phyloP scores from a whole-genome alignment of 1,140 invertebrate genomes.

The Alviniconcha marisindica region DNA sequence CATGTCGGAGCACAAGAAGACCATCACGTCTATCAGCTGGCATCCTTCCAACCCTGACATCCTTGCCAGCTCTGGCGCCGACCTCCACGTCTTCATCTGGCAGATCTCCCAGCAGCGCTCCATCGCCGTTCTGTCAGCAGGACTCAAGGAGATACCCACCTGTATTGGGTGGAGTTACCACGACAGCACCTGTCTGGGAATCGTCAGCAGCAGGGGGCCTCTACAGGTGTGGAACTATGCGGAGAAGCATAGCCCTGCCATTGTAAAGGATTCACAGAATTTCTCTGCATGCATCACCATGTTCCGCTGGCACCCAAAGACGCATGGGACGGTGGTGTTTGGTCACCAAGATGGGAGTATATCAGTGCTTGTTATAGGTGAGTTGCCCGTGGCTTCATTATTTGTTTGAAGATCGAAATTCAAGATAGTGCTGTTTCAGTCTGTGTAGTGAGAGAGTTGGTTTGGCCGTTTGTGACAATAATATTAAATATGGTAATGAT shows the following conservation, averaged over 20 bases:
- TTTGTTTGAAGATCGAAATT: too few relatives aligned
- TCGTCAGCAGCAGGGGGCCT: constrained; percentile 68
- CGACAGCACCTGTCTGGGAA: constrained; percentile 66
- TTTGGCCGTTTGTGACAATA: too few relatives aligned
- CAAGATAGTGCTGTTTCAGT: too few relatives aligned
- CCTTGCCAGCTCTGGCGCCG: constrained; percentile 72
- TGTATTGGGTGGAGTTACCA: constrained; percentile 69
- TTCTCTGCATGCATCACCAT: constrained; percentile 64
- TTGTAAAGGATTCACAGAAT: constrained; percentile 61
- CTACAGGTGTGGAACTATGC: constrained; percentile 70
- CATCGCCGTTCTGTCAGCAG: constrained; percentile 59
- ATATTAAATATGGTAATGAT: too few relatives aligned
- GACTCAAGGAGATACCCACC: constrained; percentile 56
- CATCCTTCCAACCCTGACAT: constrained; percentile 71
- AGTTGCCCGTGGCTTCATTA: constrained; percentile 18
- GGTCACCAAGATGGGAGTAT: constrained; percentile 76
- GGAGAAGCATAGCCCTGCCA: constrained; percentile 26
- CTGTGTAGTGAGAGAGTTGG: too few relatives aligned
- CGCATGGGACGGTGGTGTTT: constrained; percentile 69
- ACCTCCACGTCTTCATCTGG: constrained; percentile 74
- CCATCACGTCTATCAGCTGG: constrained; percentile 76
- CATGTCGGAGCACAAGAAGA: constrained; percentile 78
- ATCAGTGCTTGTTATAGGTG: constrained; percentile 74
- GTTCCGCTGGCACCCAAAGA: constrained; percentile 73
- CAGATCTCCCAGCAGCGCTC: constrained; percentile 68